Conservation (phyloP, 2,888 invertebrate genomes). For the Caradrina clavipalpis region DNA sequence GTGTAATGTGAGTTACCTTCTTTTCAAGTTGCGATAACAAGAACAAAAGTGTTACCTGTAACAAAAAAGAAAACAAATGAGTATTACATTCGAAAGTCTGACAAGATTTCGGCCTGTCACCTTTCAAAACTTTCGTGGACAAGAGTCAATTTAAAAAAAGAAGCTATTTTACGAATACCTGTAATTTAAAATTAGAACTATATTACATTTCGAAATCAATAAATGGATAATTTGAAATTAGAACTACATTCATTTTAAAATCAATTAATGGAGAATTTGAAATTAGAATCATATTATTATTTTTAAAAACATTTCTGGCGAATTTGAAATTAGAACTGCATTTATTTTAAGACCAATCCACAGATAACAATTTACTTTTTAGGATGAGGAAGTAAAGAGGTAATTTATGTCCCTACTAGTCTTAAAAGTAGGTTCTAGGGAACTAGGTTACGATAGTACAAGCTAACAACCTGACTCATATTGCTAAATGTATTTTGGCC, state of each 20-base stretch:
- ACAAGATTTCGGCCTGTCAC: background rate
- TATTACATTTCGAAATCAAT: no score
- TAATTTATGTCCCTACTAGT: constrained; percentile 20
- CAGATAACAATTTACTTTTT: background rate
- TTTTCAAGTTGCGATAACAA: background rate
- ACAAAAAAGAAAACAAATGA: constrained; percentile 30
- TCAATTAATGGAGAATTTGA: background rate
- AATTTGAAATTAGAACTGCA: constrained; percentile 1
- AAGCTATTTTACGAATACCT: no score
- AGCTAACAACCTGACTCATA: constrained; percentile 16
- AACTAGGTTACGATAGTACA: constrained; percentile 46
- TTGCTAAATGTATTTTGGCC: constrained; percentile 54
- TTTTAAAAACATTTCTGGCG: no score
- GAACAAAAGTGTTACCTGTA: constrained; percentile 41
- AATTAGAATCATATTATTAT: no score
- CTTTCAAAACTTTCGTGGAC: background rate
- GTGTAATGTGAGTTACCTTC: constrained; percentile 13
- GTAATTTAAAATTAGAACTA: no score
- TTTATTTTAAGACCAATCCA: background rate
- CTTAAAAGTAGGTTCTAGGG: constrained; percentile 6
- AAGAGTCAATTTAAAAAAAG: background rate
- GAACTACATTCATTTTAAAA: no score
- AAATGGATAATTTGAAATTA: background rate
- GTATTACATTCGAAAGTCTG: background rate
- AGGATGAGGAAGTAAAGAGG: constrained; percentile 23